Percentiles rank a stretch among this genome's conserved stretches.
These are phyloP conservation scores for Dasyurus viverrinus DNA, from an alignment of 2,113 vertebrate genomes.

Conservation along the genomic window DNA sequence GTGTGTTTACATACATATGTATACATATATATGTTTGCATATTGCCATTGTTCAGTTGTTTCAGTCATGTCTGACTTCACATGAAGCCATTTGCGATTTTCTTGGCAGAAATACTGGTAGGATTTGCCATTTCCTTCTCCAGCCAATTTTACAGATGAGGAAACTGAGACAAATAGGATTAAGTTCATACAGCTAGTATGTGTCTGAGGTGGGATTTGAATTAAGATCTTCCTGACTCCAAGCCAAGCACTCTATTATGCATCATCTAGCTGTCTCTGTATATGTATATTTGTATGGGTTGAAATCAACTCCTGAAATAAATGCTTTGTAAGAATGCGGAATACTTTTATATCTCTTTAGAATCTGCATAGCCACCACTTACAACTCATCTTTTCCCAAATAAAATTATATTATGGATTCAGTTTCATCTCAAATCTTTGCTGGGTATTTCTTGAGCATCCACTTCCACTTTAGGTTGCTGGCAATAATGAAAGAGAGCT, in stretches of 20 bases:
- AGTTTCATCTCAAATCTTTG: neutral
- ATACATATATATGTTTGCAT: neutral
- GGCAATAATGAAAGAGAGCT: neutral
- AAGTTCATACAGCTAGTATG: neutral
- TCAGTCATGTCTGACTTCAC: neutral
- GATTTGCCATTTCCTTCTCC: no score
- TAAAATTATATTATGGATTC: neutral
- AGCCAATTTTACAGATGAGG: neutral
- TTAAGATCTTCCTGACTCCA: neutral
- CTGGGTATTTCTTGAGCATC: neutral
- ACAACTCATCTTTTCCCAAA: neutral
- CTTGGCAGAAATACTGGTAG: neutral
- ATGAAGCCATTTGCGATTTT: neutral
- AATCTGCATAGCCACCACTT: neutral
- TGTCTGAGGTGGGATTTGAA: neutral
- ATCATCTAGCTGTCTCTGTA: neutral
- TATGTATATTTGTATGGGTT: neutral
- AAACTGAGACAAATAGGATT: neutral
- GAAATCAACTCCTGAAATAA: neutral
- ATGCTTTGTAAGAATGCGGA: neutral
- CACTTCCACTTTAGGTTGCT: neutral
- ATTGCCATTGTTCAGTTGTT: neutral
- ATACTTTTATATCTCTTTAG: neutral
- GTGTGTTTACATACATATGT: neutral
- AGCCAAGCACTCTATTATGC: neutral